These are phyloP conservation scores for Monopterus albus DNA, from an alignment of 2,113 vertebrate species.

Conservation along the genomic window DNA sequence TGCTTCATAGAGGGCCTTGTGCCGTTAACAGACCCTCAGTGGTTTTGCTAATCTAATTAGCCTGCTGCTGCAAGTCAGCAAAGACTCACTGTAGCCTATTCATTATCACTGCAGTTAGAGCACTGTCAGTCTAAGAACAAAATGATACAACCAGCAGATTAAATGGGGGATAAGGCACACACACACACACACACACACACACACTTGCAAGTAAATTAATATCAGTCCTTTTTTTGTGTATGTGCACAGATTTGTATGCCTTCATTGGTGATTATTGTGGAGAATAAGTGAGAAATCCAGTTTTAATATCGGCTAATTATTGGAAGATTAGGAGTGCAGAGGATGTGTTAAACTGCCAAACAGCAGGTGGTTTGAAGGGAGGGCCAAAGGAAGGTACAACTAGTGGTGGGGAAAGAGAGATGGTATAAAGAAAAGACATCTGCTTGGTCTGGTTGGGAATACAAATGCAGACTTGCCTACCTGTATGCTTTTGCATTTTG, in stretches of 20 bases:
- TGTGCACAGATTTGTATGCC: not conserved
- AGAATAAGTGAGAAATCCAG: conserved; percentile 19
- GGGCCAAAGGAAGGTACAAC: conserved; percentile 27
- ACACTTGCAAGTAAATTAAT: conserved; percentile 2
- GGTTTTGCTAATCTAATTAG: conserved; percentile 69
- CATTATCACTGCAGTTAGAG: conserved; percentile 65
- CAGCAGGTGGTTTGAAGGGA: not conserved
- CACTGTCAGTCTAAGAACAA: conserved; percentile 47
- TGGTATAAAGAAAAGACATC: conserved; percentile 14
- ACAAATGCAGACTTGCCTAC: no score
- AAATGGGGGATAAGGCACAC: conserved; percentile 17
- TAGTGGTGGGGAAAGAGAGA: conserved; percentile 30
- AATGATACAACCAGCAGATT: conserved; percentile 36
- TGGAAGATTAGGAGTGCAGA: conserved; percentile 48
- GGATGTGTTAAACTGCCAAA: conserved; percentile 56
- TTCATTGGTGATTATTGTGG: conserved; percentile 17
- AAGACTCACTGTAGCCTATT: conserved; percentile 65
- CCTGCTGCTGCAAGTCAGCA: conserved; percentile 62
- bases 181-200: not conserved
- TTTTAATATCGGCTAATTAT: conserved; percentile 37
- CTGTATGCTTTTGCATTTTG: no score
- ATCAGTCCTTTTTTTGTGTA: not conserved
- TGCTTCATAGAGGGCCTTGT: conserved; percentile 33
- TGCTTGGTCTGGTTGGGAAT: conserved; percentile 48
- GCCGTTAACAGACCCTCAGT: conserved; percentile 44